phyloP scores from a whole-genome alignment of 2,113 vertebrate genomes.

The Pogonocichla stellata region DNA sequence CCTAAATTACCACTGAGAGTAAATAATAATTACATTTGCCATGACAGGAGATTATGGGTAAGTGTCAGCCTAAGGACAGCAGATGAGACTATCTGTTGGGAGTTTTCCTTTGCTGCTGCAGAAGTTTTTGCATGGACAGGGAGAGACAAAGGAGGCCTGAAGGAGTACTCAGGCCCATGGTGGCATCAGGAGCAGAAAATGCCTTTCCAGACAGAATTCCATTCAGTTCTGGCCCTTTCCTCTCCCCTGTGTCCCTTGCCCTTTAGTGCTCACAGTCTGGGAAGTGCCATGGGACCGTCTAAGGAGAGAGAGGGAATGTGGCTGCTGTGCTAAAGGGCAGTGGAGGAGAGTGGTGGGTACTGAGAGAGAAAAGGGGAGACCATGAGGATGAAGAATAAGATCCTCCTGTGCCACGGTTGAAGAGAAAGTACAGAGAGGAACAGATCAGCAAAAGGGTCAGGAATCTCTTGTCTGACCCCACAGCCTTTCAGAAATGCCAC shows the following conservation, averaged over 20 bases:
- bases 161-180: background rate
- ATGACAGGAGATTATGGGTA: background rate
- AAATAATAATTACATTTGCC: slow-evolving; percentile 47
- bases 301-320: background rate
- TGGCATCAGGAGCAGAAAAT: background rate
- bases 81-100: background rate
- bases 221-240: background rate
- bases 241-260: background rate
- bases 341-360: background rate
- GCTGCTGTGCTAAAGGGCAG: background rate
- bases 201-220: background rate
- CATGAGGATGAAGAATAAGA: background rate
- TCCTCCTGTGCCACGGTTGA: background rate
- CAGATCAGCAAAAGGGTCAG: background rate
- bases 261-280: background rate
- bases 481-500: background rate
- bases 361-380: background rate
- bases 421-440: background rate
- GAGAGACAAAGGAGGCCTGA: background rate
- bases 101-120: background rate
- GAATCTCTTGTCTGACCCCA: background rate
- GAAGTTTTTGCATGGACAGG: background rate
- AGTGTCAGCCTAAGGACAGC: slow-evolving; percentile 49
- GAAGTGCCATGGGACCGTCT: background rate
- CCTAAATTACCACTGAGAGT: slow-evolving; percentile 32